Conservation (phyloP, 2,797 vertebrate genomes). For the Pipistrellus pipistrellus region DNA sequence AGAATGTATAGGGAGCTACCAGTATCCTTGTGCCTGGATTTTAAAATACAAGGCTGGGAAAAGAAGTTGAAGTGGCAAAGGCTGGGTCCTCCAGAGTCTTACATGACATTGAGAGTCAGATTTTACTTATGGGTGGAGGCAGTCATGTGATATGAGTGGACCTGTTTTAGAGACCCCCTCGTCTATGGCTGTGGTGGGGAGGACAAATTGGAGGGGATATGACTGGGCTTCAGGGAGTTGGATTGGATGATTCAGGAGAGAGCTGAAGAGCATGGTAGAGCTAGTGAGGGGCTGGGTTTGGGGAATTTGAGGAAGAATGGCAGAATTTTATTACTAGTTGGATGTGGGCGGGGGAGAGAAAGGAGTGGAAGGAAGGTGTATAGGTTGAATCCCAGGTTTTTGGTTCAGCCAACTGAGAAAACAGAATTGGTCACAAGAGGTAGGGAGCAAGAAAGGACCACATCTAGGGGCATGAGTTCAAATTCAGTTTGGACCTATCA, state of each 20-base stretch:
- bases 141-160: neutral
- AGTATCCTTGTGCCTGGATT: neutral
- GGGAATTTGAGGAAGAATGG: neutral
- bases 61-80: neutral
- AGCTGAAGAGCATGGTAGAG: neutral
- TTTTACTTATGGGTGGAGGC: neutral
- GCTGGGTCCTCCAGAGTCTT: neutral
- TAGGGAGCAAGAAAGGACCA: neutral
- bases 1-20: neutral
- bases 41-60: neutral
- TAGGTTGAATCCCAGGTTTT: neutral
- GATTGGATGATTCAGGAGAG: neutral
- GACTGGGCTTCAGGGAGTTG: neutral
- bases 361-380: neutral
- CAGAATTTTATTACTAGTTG: neutral
- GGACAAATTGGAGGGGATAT: neutral
- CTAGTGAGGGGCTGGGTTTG: neutral
- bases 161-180: neutral
- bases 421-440: neutral
- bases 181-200: neutral
- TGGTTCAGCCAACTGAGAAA: neutral
- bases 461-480: neutral
- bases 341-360: neutral
- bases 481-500: neutral
- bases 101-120: neutral